Conservation (phyloP, 1,140 invertebrate genomes). For the Aphelinus certus region DNA sequence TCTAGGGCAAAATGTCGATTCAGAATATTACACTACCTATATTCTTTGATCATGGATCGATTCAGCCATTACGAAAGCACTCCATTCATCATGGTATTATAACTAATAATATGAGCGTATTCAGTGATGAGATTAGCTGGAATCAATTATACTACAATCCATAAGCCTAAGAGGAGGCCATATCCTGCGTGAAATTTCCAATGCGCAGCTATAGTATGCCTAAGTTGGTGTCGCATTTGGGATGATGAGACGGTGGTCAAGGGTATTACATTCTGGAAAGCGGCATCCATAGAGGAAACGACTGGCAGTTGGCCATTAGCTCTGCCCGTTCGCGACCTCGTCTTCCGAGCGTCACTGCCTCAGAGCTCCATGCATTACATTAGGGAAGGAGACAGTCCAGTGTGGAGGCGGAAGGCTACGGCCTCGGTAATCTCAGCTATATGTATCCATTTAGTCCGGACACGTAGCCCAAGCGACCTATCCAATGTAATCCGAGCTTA, state of each 20-base stretch:
- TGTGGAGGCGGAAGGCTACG: constrained; percentile 16
- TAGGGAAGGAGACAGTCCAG: neutral
- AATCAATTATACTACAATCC: constrained; percentile 18
- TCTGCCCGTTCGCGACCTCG: constrained; percentile 38
- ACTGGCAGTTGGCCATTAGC: constrained; percentile 40
- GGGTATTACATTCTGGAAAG: constrained; percentile 44
- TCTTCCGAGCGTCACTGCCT: constrained; percentile 51
- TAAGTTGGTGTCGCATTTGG: neutral
- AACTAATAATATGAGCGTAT: no score
- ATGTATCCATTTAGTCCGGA: constrained; percentile 61
- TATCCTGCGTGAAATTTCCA: neutral
- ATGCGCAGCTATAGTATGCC: neutral
- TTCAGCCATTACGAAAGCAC: no score
- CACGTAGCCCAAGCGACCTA: constrained; percentile 51
- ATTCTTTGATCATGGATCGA: no score
- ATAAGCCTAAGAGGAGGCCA: constrained; percentile 7
- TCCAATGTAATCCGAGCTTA: constrained; percentile 59
- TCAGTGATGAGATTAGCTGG: neutral
- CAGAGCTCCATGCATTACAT: constrained; percentile 15
- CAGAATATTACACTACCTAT: no score
- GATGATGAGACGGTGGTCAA: constrained; percentile 19
- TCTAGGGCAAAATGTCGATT: no score
- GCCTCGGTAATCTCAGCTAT: constrained; percentile 61
- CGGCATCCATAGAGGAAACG: constrained; percentile 39
- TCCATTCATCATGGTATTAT: no score